phyloP scores from a whole-genome alignment of 2,797 vertebrate species.

The Halcyon chelicuti region DNA sequence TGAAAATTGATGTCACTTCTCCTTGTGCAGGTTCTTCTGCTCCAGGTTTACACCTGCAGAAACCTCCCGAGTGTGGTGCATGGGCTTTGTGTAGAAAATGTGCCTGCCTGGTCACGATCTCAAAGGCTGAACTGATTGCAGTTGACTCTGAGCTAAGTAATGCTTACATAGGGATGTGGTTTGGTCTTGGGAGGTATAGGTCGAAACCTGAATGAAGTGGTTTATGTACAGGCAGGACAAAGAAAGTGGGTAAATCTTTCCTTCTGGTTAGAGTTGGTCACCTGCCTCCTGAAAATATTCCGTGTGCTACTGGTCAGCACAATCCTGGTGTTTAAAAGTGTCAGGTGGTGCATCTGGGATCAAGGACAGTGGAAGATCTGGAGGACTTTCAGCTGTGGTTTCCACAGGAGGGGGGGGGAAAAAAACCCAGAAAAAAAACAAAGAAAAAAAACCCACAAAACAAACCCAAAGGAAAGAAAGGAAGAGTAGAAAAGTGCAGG shows the following conservation, averaged over 20 bases:
- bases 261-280: background rate
- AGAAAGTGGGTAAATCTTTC: background rate
- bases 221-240: background rate
- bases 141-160: background rate
- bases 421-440: background rate
- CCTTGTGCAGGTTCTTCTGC: rapidly evolving
- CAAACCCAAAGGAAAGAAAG: background rate
- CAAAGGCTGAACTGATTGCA: background rate
- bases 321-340: background rate
- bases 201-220: background rate
- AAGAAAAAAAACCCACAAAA: no score
- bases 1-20: background rate
- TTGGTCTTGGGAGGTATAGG: background rate
- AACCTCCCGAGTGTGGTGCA: rapidly evolving
- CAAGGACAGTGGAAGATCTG: background rate
- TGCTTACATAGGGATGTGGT: rapidly evolving
- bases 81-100: background rate
- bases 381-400: background rate
- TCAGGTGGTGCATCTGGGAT: background rate
- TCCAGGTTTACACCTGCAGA: background rate
- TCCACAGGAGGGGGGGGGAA: background rate
- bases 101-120: rapidly evolving
- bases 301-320: background rate
- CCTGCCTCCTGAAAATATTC: background rate
- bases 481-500: background rate